A percentile compares a stretch with the other conserved stretches of the same genome.
phyloP scores from a whole-genome alignment of 2,888 invertebrate genomes.

The Bembecia ichneumoniformis region DNA sequence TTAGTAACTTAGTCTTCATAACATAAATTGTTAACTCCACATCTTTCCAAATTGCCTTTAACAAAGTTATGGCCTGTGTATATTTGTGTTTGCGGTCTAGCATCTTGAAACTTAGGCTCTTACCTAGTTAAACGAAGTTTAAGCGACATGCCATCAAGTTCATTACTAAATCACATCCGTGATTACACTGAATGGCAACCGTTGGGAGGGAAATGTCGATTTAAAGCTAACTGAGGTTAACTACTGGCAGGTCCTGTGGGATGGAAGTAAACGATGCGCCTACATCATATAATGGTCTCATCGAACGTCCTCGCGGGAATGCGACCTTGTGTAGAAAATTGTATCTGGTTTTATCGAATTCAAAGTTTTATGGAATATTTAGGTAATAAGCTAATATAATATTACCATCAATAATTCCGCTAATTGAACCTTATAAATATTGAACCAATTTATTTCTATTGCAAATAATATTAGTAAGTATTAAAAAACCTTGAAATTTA shows the following conservation, averaged over 20 bases:
- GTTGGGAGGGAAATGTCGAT: slow-evolving; percentile 41
- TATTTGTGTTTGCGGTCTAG: not conserved
- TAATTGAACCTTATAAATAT: no score
- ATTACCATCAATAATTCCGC: no score
- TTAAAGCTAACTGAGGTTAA: slow-evolving; percentile 44
- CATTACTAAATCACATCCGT: slow-evolving; percentile 27
- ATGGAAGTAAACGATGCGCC: slow-evolving; percentile 14
- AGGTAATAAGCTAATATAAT: no score
- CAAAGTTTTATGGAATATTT: no score
- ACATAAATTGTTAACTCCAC: no score
- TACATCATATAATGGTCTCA: slow-evolving; percentile 17
- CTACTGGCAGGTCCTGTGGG: slow-evolving; percentile 23
- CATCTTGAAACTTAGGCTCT: not conserved
- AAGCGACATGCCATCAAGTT: not conserved
- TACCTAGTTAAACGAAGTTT: not conserved
- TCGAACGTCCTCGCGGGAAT: slow-evolving; percentile 2
- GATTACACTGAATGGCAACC: slow-evolving; percentile 21
- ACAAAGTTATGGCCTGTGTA: not conserved
- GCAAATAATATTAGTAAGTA: no score
- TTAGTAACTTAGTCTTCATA: no score
- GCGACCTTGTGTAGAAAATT: not conserved
- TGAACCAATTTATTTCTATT: no score
- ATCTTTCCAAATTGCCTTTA: not conserved
- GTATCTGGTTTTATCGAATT: not conserved
- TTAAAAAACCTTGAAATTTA: no score